Evolutionary conservation across 1,140 invertebrate species (phyloP).

Genomic region (silkworm (Bombyx mori)): DNA sequence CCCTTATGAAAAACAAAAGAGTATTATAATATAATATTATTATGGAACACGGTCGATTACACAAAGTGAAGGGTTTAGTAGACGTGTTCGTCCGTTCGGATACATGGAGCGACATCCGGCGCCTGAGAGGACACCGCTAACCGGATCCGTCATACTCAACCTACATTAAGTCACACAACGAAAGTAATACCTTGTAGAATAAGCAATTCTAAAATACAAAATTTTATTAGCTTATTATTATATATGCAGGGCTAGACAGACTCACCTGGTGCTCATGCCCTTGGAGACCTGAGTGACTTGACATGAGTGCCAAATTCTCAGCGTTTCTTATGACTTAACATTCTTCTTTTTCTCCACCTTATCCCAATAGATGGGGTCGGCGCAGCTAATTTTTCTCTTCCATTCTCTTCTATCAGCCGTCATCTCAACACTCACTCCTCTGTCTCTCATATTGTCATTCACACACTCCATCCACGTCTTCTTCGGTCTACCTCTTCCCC

Average conservation of each 20-base stretch:
- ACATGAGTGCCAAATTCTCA: neutral
- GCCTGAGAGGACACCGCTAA: conserved; percentile 16
- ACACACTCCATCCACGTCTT: no score
- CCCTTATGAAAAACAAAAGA: no score
- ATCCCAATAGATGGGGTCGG: no score
- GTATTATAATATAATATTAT: neutral
- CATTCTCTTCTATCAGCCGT: no score
- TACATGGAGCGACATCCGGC: conserved; percentile 33
- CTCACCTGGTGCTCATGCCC: neutral
- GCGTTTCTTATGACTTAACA: no score
- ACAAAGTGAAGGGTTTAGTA: conserved; percentile 3
- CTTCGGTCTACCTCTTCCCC: no score
- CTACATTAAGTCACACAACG: neutral
- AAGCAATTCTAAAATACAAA: neutral
- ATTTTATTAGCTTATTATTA: no score
- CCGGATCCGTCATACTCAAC: neutral
- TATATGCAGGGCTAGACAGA: neutral
- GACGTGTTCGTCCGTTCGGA: conserved; percentile 9
- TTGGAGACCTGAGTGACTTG: neutral
- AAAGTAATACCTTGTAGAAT: neutral
- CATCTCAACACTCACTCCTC: no score
- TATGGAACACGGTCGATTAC: conserved; percentile 5
- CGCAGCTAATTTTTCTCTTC: no score
- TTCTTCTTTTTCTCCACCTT: no score
- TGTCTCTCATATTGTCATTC: no score